These are phyloP conservation scores for Darwinula stevensoni DNA, from an alignment of 2,888 invertebrate genomes.

Conservation along the genomic window DNA sequence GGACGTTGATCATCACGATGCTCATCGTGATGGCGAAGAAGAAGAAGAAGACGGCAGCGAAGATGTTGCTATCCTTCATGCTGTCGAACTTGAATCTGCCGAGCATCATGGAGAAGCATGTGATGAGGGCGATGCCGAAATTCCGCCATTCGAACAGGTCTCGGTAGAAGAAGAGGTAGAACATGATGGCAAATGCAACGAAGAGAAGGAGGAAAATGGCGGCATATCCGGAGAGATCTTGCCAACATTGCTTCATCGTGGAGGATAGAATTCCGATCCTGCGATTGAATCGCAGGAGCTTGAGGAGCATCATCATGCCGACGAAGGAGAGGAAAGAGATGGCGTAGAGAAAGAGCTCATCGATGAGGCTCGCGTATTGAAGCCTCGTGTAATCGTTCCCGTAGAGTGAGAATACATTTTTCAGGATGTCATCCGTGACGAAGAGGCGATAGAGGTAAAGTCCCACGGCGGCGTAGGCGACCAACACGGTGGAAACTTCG, in stretches of 20 bases:
- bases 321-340: constrained; percentile 9
- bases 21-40: not conserved
- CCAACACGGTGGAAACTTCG: constrained; percentile 16
- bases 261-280: not conserved
- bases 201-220: constrained; percentile 1
- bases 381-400: constrained; percentile 16
- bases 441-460: constrained; percentile 17
- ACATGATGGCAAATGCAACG: not conserved
- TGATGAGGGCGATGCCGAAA: not conserved
- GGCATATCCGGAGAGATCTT: not conserved
- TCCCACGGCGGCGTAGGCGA: constrained; percentile 16
- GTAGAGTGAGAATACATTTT: constrained; percentile 16
- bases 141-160: not conserved
- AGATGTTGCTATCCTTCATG: not conserved
- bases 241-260: not conserved
- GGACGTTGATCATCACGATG: not conserved
- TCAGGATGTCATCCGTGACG: constrained; percentile 15
- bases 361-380: constrained; percentile 10
- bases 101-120: not conserved
- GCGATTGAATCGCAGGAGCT: constrained; percentile 9
- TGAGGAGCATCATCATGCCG: constrained; percentile 8
- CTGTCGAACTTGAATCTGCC: constrained; percentile 1
- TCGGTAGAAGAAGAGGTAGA: not conserved
- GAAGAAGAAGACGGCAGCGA: not conserved
- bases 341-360: no score